These are phyloP conservation scores for Busseola fusca DNA, from an alignment of 2,888 invertebrate genomes.

Conservation along the genomic window DNA sequence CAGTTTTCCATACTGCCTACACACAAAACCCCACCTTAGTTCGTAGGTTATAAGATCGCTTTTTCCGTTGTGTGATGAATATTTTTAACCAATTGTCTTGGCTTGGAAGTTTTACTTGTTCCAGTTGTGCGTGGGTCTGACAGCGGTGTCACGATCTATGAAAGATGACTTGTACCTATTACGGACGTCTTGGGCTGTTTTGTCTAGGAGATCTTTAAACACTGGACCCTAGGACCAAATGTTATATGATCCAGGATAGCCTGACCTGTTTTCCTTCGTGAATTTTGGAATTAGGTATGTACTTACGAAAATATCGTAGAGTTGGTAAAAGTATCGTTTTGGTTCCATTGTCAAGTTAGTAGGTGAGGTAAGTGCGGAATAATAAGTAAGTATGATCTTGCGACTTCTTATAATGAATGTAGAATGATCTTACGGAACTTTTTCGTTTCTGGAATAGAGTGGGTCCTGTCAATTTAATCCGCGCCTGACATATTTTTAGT, in stretches of 20 bases:
- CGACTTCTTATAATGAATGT: slow-evolving; percentile 6
- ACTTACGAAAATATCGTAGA: slow-evolving; percentile 45
- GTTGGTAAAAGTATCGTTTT: slow-evolving; percentile 35
- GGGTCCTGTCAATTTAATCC: too few species aligned
- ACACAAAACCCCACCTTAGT: slow-evolving; percentile 20
- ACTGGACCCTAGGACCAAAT: neutral
- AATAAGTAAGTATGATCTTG: slow-evolving; percentile 37
- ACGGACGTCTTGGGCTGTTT: slow-evolving; percentile 30
- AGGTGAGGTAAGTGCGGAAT: slow-evolving; percentile 37
- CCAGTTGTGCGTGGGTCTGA: slow-evolving; percentile 58
- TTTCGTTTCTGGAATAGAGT: neutral
- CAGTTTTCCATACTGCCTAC: slow-evolving; percentile 23
- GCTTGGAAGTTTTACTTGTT: slow-evolving; percentile 58
- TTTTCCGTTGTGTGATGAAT: slow-evolving; percentile 17
- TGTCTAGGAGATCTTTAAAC: slow-evolving; percentile 28
- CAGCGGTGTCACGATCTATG: slow-evolving; percentile 60
- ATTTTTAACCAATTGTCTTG: slow-evolving; percentile 63
- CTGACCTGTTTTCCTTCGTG: slow-evolving; percentile 41
- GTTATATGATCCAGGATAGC: neutral
- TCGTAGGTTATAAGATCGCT: neutral
- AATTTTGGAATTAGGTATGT: slow-evolving; percentile 47
- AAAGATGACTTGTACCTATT: slow-evolving; percentile 59
- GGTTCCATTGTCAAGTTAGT: slow-evolving; percentile 38
- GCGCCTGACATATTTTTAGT: too few species aligned
- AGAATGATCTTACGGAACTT: slow-evolving; percentile 11